These are phyloP conservation scores for Leucophenga varia DNA, from an alignment of 1,140 invertebrate species.

Conservation along the genomic window DNA sequence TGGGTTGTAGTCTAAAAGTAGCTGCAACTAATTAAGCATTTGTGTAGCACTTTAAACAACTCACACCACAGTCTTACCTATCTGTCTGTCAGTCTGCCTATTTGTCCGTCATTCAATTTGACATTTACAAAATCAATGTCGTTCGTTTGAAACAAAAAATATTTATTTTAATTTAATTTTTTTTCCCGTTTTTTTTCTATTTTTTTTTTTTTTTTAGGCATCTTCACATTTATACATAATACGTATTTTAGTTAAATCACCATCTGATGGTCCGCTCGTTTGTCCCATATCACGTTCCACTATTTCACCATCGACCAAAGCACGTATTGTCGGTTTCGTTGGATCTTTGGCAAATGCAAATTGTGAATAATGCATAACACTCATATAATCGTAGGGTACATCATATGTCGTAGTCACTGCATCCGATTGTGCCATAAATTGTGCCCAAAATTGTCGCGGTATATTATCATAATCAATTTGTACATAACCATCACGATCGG, in stretches of 20 bases:
- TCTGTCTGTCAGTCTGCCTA: too few relatives aligned
- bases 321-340: constrained; percentile 35
- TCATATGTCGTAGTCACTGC: constrained; percentile 30
- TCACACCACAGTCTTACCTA: too few relatives aligned
- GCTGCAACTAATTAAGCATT: too few relatives aligned
- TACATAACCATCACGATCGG: constrained; percentile 60
- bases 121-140: too few relatives aligned
- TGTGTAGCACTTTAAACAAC: too few relatives aligned
- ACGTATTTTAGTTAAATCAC: constrained; percentile 39
- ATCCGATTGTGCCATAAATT: constrained; percentile 40
- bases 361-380: constrained; percentile 59
- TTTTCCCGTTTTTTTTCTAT: too few relatives aligned
- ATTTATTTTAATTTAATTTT: too few relatives aligned
- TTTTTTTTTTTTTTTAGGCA: not conserved
- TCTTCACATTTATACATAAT: constrained; percentile 40
- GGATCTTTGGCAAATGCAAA: constrained; percentile 58
- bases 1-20: too few relatives aligned
- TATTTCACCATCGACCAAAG: constrained; percentile 20
- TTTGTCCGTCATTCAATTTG: too few relatives aligned
- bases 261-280: constrained; percentile 33
- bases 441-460: constrained; percentile 39
- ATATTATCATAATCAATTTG: constrained; percentile 61
- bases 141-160: too few relatives aligned
- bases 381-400: constrained; percentile 57
- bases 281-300: constrained; percentile 44